Percentiles rank a stretch among this genome's conserved stretches.
Conservation (phyloP, 2,888 invertebrate species). For the Campoplex nolae region DNA sequence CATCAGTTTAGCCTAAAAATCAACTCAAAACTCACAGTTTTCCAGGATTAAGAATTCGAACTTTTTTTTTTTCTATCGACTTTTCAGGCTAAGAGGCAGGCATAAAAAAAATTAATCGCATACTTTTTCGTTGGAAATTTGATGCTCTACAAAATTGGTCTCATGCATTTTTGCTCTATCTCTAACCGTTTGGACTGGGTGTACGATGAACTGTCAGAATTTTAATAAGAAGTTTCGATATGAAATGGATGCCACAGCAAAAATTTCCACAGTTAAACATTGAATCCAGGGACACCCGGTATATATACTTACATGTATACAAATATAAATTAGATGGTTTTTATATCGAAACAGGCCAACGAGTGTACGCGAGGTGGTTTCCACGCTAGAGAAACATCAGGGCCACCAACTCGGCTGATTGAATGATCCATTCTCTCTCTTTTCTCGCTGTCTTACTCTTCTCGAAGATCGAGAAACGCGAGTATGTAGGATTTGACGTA, state of each 20-base stretch:
- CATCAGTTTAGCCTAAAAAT: background rate
- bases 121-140: background rate
- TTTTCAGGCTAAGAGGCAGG: background rate
- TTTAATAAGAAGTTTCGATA: background rate
- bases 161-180: too few species aligned
- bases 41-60: background rate
- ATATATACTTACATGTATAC: background rate
- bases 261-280: background rate
- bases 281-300: background rate
- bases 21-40: background rate
- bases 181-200: too few species aligned
- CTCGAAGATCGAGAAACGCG: conserved; percentile 4
- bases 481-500: conserved; percentile 64
- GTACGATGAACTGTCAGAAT: too few species aligned
- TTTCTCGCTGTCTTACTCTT: conserved; percentile 8
- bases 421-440: conserved; percentile 69
- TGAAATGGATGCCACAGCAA: background rate
- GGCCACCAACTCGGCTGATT: conserved; percentile 73
- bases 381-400: conserved; percentile 74
- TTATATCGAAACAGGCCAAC: conserved; percentile 56
- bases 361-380: conserved; percentile 50
- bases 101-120: background rate
- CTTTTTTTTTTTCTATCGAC: background rate
- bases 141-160: background rate
- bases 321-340: conserved; percentile 15